phyloP scores from a whole-genome alignment of 2,888 invertebrate species.

The Lycocerus yunnanus region DNA sequence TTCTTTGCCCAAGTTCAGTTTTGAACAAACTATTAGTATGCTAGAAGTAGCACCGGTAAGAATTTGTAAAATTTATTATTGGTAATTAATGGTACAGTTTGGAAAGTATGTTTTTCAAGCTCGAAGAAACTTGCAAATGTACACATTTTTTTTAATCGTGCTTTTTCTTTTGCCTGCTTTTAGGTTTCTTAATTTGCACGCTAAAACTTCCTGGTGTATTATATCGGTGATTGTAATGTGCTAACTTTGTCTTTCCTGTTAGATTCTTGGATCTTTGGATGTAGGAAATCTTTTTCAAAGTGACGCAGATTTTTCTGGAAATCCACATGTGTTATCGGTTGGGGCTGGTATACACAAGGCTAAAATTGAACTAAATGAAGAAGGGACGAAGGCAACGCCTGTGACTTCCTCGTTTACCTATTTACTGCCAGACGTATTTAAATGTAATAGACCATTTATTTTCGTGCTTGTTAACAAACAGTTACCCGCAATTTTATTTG shows the following conservation, averaged over 20 bases:
- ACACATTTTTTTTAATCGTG: neutral
- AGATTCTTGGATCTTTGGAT: slow-evolving; percentile 61
- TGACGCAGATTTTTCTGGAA: slow-evolving; percentile 58
- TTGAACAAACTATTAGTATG: slow-evolving; percentile 74
- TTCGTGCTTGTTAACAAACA: slow-evolving; percentile 78
- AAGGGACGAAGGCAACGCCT: slow-evolving; percentile 84
- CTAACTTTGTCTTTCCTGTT: slow-evolving; percentile 30
- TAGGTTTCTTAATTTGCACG: too few relatives aligned
- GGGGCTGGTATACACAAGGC: slow-evolving; percentile 75
- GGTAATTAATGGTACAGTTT: neutral
- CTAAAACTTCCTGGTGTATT: neutral
- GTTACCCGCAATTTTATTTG: slow-evolving; percentile 68
- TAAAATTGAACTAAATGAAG: slow-evolving; percentile 81
- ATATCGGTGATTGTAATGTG: neutral
- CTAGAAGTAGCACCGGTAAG: slow-evolving; percentile 71
- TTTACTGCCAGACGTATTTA: slow-evolving; percentile 78
- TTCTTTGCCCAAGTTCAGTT: slow-evolving; percentile 78
- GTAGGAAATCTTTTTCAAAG: slow-evolving; percentile 60
- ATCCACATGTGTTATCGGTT: slow-evolving; percentile 54
- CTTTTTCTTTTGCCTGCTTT: too few relatives aligned
- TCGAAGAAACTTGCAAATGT: too few relatives aligned
- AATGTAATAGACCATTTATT: slow-evolving; percentile 83
- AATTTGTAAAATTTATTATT: slow-evolving; percentile 30
- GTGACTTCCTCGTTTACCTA: slow-evolving; percentile 83
- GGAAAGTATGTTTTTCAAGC: neutral